phyloP scores from a whole-genome alignment of 2,797 vertebrate species.

The Champsocephalus gunnari region DNA sequence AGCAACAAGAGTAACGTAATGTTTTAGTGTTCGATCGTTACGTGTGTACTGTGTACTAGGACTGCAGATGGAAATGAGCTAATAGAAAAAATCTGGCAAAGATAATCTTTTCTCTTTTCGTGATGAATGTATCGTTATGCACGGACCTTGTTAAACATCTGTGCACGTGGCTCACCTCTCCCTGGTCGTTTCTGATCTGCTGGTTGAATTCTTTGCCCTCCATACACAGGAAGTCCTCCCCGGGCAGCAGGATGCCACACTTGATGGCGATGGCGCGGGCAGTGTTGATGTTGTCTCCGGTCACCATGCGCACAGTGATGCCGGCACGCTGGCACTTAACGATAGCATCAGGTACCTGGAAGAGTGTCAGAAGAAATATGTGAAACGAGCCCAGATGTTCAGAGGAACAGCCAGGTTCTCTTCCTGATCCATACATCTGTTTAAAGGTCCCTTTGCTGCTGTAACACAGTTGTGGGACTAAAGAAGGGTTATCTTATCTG shows the following conservation, averaged over 20 bases:
- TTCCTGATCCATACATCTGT: not conserved
- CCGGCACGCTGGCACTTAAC: conserved; percentile 93
- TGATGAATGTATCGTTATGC: too few species aligned
- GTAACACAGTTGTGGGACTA: too few species aligned
- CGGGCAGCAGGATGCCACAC: conserved; percentile 93
- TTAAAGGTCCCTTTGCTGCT: not conserved
- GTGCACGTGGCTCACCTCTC: conserved; percentile 86
- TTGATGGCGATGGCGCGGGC: conserved; percentile 97
- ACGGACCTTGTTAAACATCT: not conserved
- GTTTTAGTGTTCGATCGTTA: too few species aligned
- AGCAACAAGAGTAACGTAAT: too few species aligned
- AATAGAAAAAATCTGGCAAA: too few species aligned
- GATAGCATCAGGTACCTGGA: conserved; percentile 94
- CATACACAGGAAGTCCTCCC: conserved; percentile 94
- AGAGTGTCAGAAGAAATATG: not conserved
- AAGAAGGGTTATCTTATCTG: too few species aligned
- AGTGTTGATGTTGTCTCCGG: conserved; percentile 98
- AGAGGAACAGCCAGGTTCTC: not conserved
- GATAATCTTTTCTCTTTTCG: too few species aligned
- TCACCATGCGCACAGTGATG: conserved; percentile 98
- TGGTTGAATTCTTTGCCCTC: conserved; percentile 98
- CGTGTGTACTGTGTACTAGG: too few species aligned
- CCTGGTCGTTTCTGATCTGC: conserved; percentile 95
- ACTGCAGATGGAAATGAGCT: too few species aligned
- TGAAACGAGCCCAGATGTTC: not conserved